Base-by-base conservation (phyloP, 2,113 vertebrate genomes). In the Coreoperca whiteheadi region DNA sequence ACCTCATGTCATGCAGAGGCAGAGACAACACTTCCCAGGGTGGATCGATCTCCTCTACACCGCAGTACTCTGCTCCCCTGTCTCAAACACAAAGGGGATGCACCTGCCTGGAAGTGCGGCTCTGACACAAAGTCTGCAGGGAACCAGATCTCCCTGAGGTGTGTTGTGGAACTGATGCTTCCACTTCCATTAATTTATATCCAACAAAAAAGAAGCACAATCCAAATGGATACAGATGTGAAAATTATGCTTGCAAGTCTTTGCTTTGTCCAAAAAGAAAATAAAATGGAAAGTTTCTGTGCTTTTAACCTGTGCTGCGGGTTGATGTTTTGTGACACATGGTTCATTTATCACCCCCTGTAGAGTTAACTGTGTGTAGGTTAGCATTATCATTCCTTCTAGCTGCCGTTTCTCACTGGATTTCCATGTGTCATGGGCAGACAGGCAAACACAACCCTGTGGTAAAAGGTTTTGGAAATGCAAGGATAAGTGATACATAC, bases 71-170 rank as follows among this genome's bases (percentile, higher is more conserved):
- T 77, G 74, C 88, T 83, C 85, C 66, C 76, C 83, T 83, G 85
- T 91, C 88, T 92, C 54, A 43, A 83, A 88, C 84, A 91, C 85
- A 93, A 92, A 93, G 85, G 76, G 41, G 86, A 89, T 81, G 76
- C 92, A 91, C 91, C 90, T 92, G 89, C 81, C 80, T 90, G 75
- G 74, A 88, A 89, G 87, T 85, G 89, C 34, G 4, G 71, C 84
- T 87, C 80, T 82, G 86, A 90, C 87, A 91, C 85, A 84, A 89
- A 87, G 88, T 89, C 93, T 85, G 89, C 85, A 91, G 90, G 90
- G 90, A 91, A 85, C 77, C 85, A 87, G 72, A 85, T 86, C 86
- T 90, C 87, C 87, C 87, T 77, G 81, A 87, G 87, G 85, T 71
- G 34, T 87, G 88, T 83, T 74, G 77, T 57, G 73, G 89, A 92